Percentiles rank a stretch among this genome's conserved stretches.
Conservation (phyloP, 1,140 invertebrate species). For the Hyles vespertilio region DNA sequence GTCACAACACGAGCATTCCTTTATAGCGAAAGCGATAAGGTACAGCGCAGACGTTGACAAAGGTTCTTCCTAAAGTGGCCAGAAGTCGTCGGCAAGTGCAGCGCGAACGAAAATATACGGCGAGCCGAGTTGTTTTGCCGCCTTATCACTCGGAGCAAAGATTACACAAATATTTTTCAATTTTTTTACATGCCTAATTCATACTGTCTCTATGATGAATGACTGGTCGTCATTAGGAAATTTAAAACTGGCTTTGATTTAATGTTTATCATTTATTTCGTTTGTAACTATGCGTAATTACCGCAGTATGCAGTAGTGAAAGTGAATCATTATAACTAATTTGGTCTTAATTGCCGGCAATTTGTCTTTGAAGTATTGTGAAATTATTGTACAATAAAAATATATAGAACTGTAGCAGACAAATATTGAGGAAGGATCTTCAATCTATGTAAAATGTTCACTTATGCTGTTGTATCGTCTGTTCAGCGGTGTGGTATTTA, state of each 20-base stretch:
- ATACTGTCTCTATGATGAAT: background rate
- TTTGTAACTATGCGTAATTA: too few species aligned
- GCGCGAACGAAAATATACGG: conserved; percentile 73
- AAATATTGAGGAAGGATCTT: too few species aligned
- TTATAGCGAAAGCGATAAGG: conserved; percentile 32
- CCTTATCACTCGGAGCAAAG: conserved; percentile 68
- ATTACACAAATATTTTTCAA: conserved; percentile 19
- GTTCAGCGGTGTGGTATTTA: conserved; percentile 12
- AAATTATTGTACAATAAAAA: too few species aligned
- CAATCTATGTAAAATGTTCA: too few species aligned
- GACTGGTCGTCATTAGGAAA: too few species aligned
- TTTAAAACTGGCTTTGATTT: too few species aligned
- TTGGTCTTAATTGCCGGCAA: too few species aligned
- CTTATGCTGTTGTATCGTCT: conserved; percentile 19
- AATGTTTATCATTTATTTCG: too few species aligned
- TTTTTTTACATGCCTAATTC: conserved; percentile 15
- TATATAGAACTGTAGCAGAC: too few species aligned
- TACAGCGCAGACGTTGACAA: conserved; percentile 28
- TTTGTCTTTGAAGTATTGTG: too few species aligned
- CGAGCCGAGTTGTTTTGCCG: conserved; percentile 71
- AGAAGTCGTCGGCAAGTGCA: conserved; percentile 70
- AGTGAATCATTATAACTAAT: too few species aligned
- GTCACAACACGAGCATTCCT: conserved; percentile 34
- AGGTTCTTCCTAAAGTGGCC: conserved; percentile 46
- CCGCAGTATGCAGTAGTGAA: too few species aligned